Conservation (phyloP, 2,113 vertebrate species). For the Etheostoma spectabile region DNA sequence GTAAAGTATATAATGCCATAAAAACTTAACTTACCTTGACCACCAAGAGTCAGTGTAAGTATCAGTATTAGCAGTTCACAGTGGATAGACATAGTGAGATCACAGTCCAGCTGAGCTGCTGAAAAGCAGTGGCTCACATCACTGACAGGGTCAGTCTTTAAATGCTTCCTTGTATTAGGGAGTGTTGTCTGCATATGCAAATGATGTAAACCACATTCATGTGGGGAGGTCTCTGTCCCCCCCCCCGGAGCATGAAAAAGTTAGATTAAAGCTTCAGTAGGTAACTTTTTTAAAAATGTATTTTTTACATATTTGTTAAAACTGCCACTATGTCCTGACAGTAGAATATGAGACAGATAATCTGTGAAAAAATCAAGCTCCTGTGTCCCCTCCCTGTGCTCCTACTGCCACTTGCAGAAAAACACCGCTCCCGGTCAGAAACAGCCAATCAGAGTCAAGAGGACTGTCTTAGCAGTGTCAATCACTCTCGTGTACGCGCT, state of each 20-base stretch:
- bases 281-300: too few relatives aligned
- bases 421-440: too few relatives aligned
- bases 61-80: slow-evolving; percentile 13
- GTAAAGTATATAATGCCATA: not conserved
- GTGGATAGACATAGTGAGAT: slow-evolving; percentile 46
- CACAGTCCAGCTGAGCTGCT: slow-evolving; percentile 4
- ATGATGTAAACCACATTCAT: not conserved
- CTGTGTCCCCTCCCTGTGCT: too few relatives aligned
- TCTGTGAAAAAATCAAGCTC: too few relatives aligned
- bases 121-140: not conserved
- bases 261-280: not conserved
- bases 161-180: not conserved
- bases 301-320: too few relatives aligned
- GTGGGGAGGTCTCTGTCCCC: not conserved
- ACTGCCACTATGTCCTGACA: too few relatives aligned
- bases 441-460: too few relatives aligned
- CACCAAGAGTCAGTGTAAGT: slow-evolving; percentile 25
- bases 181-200: slow-evolving; percentile 10
- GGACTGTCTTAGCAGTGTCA: too few relatives aligned
- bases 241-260: not conserved
- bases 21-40: slow-evolving; percentile 60
- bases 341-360: too few relatives aligned
- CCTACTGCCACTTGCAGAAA: too few relatives aligned
- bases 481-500: too few relatives aligned
- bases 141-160: not conserved